Evolutionary conservation across 1,140 invertebrate species (phyloP), one percentile per base, ranked within the genome.

Genomic region (Lasaia peninsularis): DNA sequence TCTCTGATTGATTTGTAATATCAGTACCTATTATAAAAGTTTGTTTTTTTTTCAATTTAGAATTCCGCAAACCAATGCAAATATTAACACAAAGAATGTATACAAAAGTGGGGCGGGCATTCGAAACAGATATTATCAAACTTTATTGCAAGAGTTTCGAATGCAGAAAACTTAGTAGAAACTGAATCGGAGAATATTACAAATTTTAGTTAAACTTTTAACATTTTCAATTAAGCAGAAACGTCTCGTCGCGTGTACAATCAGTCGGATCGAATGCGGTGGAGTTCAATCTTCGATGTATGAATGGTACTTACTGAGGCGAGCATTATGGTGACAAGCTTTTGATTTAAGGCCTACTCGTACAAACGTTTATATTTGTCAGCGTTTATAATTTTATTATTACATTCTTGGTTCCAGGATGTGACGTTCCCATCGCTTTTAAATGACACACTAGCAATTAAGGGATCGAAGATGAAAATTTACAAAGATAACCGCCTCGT

Each of bases 151-250:
- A 5, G 8, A 40, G 16, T 40, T 28, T 28, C 24, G 24, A 44
- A 3, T 21, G 40, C 18, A 20, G 9, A 10, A 44, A 44, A 44
- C 40, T 44, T 44, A 44, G 16, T 10, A 28, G 40, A 10, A 10
- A 44, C 37, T 5, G 37, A 20, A 44, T 44, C 11, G 40, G 9
- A 44, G 40, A 10, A 16, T 44, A 44, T 44, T 44, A 20, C 40
- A 20, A 44, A 44, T 44, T 44, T 44, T 44, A 8, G 40, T 20
- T 44, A 44, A 44, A 44, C 16, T 44, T 44, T 44, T 44, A 44
- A 20, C 40, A 44, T 44, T 44, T 44, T 44, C 40, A 44, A 44
- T 44, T 44, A 44, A 44, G 18, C 16, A 44, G 40, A 44, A 44
- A 20, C 40, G 40, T 44, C 18, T 20, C 40, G 40, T 44, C 40